phyloP scores from a whole-genome alignment of 1,140 invertebrate species.

The Musca vetustissima region DNA sequence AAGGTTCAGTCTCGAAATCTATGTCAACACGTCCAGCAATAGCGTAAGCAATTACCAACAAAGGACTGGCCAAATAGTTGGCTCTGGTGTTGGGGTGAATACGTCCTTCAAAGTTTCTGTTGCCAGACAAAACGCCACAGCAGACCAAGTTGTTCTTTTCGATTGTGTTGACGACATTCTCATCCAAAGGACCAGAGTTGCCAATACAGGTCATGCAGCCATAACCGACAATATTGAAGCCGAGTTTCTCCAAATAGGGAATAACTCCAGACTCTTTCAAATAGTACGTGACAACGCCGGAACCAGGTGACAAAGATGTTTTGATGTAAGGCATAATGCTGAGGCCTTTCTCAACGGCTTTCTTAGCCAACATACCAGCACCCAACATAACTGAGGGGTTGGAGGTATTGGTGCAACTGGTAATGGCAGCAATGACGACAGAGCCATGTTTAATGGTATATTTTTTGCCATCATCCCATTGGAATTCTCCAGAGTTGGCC shows the following conservation, averaged over 20 bases:
- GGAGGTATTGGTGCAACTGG: conserved; percentile 96
- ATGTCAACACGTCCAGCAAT: conserved; percentile 92
- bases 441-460: conserved; percentile 89
- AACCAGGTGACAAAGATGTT: conserved; percentile 94
- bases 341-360: conserved; percentile 90
- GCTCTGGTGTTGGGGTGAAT: conserved; percentile 95
- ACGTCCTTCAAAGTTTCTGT: conserved; percentile 96
- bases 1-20: conserved; percentile 88
- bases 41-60: conserved; percentile 95
- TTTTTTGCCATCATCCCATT: conserved; percentile 79
- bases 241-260: conserved; percentile 81
- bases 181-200: conserved; percentile 92
- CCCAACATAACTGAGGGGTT: conserved; percentile 98
- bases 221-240: conserved; percentile 94
- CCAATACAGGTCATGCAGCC: conserved; percentile 99
- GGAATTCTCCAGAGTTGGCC: conserved; percentile 69
- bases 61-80: conserved; percentile 94
- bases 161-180: conserved; percentile 87
- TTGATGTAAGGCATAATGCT: conserved; percentile 91
- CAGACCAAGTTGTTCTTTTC: conserved; percentile 94
- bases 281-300: conserved; percentile 97
- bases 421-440: conserved; percentile 96
- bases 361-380: conserved; percentile 90
- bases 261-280: conserved; percentile 81
- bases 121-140: conserved; percentile 93